Base-by-base conservation (phyloP, 2,888 invertebrate species). In the Lycia hirtaria region DNA sequence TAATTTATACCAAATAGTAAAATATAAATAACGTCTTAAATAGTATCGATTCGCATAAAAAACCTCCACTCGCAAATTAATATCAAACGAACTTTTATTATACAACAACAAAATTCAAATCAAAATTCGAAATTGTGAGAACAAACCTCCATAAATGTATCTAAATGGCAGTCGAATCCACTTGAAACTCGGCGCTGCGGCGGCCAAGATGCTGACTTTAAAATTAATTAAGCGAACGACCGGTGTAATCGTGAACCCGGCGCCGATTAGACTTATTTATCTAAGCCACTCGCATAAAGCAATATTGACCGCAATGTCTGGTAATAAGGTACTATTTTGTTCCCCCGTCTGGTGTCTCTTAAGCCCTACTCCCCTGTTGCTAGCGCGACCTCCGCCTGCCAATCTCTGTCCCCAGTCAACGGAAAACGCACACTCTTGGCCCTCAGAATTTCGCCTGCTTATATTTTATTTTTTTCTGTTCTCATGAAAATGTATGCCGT, bases 221-320 rank as follows among this genome's bases (percentile, higher is more conserved):
- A 92, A 92, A 92, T 92, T 92, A 92, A 92, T 92, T 92, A 92
- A 84, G 86, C 87, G 84, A 87, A 91, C 85, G 85, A 89, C 89
- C 88, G 87, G 87, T 87, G 87, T 92, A 92, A 92, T 89, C 87
- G 83, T 74, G 79, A 75, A 81, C 81, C 81, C 85, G 79, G 78
- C 75, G 76, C 71, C 80, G 83, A 87, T 89, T 87, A 83, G 73
- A 77, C 76, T 76, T 83, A 83, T 83, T 81, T 80, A 69, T 69
- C 62, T 68, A 67, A 67, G 65, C 63, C 63, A 68, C 73, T 65
- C 71, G 72, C 78, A 78, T 74, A 74, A 75, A 75, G 71, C 68
- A 84, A 85, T 81, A 71, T 83, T 77, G 70, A 80, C 83, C 80
- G 64, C 71, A 78, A 62, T 60, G 57, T 66, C 67, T 67, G 60